phyloP scores from a whole-genome alignment of 2,888 invertebrate genomes.

The Apotomis turbidana region DNA sequence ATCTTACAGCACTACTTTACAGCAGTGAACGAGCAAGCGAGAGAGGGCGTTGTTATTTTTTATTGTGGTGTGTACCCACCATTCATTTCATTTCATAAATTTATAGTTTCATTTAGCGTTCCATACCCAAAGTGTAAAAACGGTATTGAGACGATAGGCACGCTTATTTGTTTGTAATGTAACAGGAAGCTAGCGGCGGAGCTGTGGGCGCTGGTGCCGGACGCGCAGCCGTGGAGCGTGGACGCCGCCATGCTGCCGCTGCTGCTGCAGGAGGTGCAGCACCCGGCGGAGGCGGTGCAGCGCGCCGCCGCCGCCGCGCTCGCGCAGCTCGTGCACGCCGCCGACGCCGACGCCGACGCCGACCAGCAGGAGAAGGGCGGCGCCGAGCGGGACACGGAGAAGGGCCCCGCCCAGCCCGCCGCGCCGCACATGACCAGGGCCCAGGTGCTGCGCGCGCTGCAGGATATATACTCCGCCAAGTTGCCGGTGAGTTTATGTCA shows the following conservation, averaged over 20 bases:
- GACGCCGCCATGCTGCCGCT: conserved; percentile 78
- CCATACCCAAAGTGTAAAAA: too few relatives aligned
- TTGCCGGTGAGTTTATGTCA: conserved; percentile 79
- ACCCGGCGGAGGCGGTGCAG: conserved; percentile 92
- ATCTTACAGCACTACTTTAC: too few relatives aligned
- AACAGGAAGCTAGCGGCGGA: conserved; percentile 71
- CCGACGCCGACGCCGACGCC: conserved; percentile 40
- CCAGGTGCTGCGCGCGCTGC: conserved; percentile 85
- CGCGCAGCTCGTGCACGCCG: conserved; percentile 83
- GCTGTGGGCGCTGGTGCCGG: conserved; percentile 67
- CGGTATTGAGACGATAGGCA: too few relatives aligned
- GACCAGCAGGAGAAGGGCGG: conserved; percentile 50
- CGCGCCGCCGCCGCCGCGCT: conserved; percentile 92
- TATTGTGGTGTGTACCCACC: too few relatives aligned
- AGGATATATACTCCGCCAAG: conserved; percentile 90
- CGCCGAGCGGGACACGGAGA: conserved; percentile 45
- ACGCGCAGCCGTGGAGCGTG: conserved; percentile 57
- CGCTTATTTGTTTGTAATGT: conserved; percentile 44
- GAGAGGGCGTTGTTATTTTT: too few relatives aligned
- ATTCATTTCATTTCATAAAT: too few relatives aligned
- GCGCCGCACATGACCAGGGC: conserved; percentile 23
- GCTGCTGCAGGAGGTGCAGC: conserved; percentile 88
- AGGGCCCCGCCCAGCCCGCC: conserved; percentile 44
- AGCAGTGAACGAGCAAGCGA: too few relatives aligned
- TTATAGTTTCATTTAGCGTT: too few relatives aligned